Base-by-base conservation (phyloP, 2,797 vertebrate species). In the Myotis findleyi region DNA sequence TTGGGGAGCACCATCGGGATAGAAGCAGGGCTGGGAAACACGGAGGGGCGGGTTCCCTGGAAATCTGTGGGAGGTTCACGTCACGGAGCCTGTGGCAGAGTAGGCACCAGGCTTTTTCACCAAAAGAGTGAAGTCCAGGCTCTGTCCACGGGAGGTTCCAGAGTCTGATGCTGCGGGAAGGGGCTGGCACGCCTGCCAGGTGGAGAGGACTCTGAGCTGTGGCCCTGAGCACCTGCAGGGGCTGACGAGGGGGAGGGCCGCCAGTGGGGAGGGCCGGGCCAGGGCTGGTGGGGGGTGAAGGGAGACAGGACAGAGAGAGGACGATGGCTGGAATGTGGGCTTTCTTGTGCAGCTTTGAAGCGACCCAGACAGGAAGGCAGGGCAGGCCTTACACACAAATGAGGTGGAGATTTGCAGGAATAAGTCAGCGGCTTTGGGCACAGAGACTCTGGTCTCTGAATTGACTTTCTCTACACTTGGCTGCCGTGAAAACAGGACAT, bases 91-190 rank as follows among this genome's bases (percentile, higher is more conserved):
- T 1, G 3, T 6, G 6, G 59, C 33, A 6, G 18, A 4, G 36
- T 4, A 47, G 23, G 47, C 23, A 33, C 2, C 33, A 21, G 49
- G 38, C 62, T 59, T 76, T 30, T 71, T 30, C 10, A 4, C 25
- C 6, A 21, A 13, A n/a, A n/a, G 21, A 5, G 14, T 0, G 8
- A 8, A 30, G 33, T n/a, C 51, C 0, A 4, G 5, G 6, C 7
- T 16, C 20, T 6, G 4, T 16, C 4, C 59, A 1, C 0, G 1
- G 38, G 0, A 0, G 20, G 27, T 9, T 36, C 5, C 16, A 12
- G 57, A 44, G 13, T 27, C 25, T 41, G 30, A 2, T 0, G 20
- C 38, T 12, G 6, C 0, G 0, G 36, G 30, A 33, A 38, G 36
- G 44, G 23, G 25, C 18, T 66, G 83, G 44, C 30, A 1, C 13